Evolutionary conservation across 2,113 vertebrate species (phyloP).

Genomic region (Nymphicus hollandicus): DNA sequence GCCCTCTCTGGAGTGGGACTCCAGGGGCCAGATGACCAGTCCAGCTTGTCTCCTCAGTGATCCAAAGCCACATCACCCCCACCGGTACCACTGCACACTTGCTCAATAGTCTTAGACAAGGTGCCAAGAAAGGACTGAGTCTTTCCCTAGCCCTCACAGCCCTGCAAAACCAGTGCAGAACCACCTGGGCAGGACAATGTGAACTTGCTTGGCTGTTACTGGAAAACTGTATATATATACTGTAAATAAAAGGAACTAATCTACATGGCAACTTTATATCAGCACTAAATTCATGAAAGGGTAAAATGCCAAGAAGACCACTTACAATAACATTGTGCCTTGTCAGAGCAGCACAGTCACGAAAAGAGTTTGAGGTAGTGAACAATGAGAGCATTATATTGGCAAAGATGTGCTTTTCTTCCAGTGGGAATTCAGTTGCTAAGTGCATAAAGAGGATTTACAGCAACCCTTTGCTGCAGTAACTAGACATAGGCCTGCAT

Average conservation of each 20-base stretch:
- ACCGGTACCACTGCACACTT: not conserved
- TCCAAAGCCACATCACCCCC: not conserved
- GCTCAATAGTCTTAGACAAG: not conserved
- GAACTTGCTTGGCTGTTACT: not conserved
- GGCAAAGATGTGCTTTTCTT: conserved; percentile 38
- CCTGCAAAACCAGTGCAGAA: not conserved
- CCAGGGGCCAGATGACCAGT: not conserved
- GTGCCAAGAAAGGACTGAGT: not conserved
- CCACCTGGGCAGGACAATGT: not conserved
- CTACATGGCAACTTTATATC: not conserved
- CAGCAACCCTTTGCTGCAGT: conserved; percentile 20
- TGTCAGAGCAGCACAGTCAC: not conserved
- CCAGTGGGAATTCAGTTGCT: conserved; percentile 24
- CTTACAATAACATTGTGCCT: not conserved
- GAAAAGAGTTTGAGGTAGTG: not conserved
- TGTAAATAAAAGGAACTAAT: not conserved
- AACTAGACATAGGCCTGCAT: conserved; percentile 7
- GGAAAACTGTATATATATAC: not conserved
- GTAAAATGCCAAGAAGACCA: not conserved
- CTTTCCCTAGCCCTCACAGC: not conserved
- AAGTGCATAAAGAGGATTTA: conserved; percentile 45
- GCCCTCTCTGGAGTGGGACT: not conserved
- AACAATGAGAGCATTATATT: not conserved
- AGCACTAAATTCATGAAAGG: not conserved
- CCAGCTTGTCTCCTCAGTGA: not conserved